Evolutionary conservation across 2,797 vertebrate species (phyloP), one percentile per base, ranked within the genome.

Genomic region (Morelia viridis): DNA sequence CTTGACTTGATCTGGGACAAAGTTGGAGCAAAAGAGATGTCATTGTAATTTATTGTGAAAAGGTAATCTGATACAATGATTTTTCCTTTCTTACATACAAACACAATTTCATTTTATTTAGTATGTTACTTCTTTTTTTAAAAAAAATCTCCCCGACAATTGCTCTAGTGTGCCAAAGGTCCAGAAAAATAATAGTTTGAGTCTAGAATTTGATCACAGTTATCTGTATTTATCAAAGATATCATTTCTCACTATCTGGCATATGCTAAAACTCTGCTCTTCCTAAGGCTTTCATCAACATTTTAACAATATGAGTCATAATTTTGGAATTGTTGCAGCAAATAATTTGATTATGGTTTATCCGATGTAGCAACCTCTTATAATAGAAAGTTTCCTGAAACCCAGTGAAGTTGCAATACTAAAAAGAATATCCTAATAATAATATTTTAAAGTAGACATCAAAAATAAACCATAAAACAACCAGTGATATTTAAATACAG

Each of bases 11-110:
- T 80, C 31, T 76, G 19, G 71, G 41, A 76, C 64, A 61, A 58
- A 89, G 61, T 17, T 11, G 83, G 57, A 68, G 61, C 19, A 35
- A 90, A 76, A 90, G 41, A 71, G n/a, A 90, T 19, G n/a, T 87
- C 89, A 87, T n/a, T 90, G 65, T 92, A 56, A 76, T 90, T 61
- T 62, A 76, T 92, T 35, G 46, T 90, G 35, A 76, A 80, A 92
- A 90, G 15, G 57, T 57, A 56, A 80, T 22, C 5, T 31, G 22
- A 50, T 56, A 17, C 60, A 50, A 71, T 71, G 2, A 35, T 88
- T 50, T 71, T 28, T 41, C 50, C 64, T 86, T 87, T 58, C 57
- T 71, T 90, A 61, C 50, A 41, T 41, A 68, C 86, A 68, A 85
- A 92, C 28, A 87, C 12, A 80, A 28, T 17, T 56, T 35, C 24